Evolutionary conservation across 2,113 vertebrate species (phyloP).

Genomic region (Helogale parvula): DNA sequence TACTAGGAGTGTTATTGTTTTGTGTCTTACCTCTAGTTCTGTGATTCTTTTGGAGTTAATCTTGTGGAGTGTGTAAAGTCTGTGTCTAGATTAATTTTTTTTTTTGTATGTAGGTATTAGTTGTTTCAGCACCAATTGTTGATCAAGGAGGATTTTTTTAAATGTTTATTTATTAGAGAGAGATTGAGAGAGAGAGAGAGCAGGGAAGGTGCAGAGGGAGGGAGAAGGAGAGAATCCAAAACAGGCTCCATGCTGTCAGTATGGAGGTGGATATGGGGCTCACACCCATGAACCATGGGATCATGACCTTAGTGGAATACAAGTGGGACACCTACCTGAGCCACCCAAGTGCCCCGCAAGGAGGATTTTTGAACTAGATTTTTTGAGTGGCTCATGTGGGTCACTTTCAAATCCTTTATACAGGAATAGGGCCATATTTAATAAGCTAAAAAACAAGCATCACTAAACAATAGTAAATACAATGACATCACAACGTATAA

Average conservation of each 20-base stretch:
- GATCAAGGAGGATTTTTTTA: background rate
- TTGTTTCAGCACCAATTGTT: background rate
- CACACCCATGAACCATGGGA: background rate
- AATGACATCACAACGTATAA: background rate
- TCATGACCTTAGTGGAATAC: background rate
- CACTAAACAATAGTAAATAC: background rate
- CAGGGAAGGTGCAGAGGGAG: no score
- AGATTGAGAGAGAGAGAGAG: background rate
- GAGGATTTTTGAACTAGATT: background rate
- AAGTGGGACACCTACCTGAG: background rate
- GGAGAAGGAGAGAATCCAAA: no score
- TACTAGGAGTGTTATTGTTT: background rate
- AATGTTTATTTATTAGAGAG: background rate
- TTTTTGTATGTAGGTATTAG: background rate
- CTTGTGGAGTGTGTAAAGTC: background rate
- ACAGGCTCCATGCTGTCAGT: no score
- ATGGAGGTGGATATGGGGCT: no score
- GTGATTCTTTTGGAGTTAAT: background rate
- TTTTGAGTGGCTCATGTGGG: background rate
- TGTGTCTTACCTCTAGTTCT: background rate
- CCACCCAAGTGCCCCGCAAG: background rate
- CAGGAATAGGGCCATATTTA: background rate
- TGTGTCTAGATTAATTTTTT: background rate
- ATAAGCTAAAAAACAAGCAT: background rate
- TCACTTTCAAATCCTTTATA: background rate